Conservation (phyloP, 2,797 vertebrate genomes). For the Poecile montanus region DNA sequence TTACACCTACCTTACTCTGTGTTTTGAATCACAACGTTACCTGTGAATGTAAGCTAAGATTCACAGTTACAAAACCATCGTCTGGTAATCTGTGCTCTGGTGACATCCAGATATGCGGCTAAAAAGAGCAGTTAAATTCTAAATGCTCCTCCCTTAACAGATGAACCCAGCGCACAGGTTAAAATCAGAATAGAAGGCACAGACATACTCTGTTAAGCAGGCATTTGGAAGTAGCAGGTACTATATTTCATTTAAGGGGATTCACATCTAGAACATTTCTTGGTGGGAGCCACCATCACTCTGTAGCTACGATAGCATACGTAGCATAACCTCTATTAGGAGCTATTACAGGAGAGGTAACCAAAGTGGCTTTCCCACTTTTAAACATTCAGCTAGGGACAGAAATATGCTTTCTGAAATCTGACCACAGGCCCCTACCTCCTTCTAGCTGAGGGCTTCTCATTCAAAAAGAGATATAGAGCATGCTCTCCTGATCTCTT, state of each 20-base stretch:
- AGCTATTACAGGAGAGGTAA: background rate
- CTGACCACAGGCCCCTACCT: background rate
- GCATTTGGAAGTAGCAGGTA: background rate
- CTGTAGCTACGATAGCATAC: background rate
- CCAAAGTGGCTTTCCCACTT: background rate
- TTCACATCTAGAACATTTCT: background rate
- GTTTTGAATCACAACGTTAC: background rate
- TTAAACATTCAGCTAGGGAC: background rate
- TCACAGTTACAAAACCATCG: background rate
- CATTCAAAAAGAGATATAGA: fast-evolving
- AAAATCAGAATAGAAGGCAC: background rate
- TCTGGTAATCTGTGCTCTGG: background rate
- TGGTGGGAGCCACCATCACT: background rate
- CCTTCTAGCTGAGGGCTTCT: background rate
- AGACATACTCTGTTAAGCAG: background rate
- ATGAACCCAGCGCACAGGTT: background rate
- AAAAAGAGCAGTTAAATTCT: background rate
- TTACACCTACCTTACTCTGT: background rate
- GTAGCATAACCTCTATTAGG: background rate
- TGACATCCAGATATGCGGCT: background rate
- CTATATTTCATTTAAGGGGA: background rate
- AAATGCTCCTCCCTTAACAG: background rate
- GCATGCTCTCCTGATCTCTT: background rate
- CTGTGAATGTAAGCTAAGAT: background rate
- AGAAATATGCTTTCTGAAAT: background rate